Evolutionary conservation across 2,888 invertebrate species (phyloP), one percentile per base, ranked within the genome.

Genomic region (Drosophila infuscata): DNA sequence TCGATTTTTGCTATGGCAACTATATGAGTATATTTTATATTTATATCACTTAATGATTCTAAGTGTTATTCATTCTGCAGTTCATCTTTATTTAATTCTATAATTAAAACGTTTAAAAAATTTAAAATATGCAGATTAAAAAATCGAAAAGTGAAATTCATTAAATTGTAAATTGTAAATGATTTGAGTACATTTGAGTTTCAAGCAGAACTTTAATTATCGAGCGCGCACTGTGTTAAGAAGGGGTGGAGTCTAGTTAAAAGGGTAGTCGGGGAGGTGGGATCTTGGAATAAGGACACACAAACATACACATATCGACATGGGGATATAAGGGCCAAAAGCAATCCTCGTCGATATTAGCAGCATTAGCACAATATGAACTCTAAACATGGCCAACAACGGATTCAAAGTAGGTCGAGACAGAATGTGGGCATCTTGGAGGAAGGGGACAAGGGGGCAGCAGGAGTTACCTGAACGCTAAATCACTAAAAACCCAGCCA

Each of bases 341-440:
- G 46, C 43, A 61, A 38, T 41, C 52, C 25, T 52, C 30, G 38
- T 51, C 61, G 52, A 61, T 56, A 58, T 63, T 63, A 48, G 59
- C 48, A 58, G 59, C 32, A 64, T 58, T 58, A 46, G 60, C 59
- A 59, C 71, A 71, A 66, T 67, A 64, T 72, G 71, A 71, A 71
- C 72, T 83, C 75, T 59, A 72, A 85, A 71, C 70, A 76, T 70
- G 74, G 78, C 56, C 49, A 69, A 66, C 68, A 74, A 59, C 77
- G 73, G 69, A 74, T 73, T 72, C 79, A 79, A 84, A 85, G 74
- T 82, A 73, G 83, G 79, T 87, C 77, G 83, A 70, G 49, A 52
- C 48, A 57, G 38, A 56, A 65, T 43, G 36, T 49, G 64, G 64
- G 63, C 67, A 62, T 60, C n/a, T 29, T 29, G 12, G 12, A 3